phyloP scores from a whole-genome alignment of 2,888 invertebrate species.

The Chrysolina haemoptera region DNA sequence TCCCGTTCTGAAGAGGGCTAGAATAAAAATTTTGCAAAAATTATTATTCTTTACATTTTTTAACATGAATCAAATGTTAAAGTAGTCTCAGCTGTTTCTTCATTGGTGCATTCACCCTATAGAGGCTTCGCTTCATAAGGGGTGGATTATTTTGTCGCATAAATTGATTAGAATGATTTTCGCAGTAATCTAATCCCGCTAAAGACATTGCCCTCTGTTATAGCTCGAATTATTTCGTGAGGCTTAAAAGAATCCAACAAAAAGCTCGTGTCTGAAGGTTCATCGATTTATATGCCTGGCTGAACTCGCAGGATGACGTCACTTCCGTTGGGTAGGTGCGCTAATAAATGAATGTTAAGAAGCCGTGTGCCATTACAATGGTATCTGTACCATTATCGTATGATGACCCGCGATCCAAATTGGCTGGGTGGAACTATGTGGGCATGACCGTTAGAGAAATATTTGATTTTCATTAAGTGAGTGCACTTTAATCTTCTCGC shows the following conservation, averaged over 20 bases:
- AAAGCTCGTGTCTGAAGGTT: background rate
- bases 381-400: slow-evolving; percentile 28
- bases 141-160: background rate
- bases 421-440: slow-evolving; percentile 11
- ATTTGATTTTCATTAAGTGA: background rate
- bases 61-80: too few species aligned
- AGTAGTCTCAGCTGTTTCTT: too few species aligned
- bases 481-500: too few species aligned
- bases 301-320: slow-evolving; percentile 9
- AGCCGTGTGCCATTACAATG: slow-evolving; percentile 19
- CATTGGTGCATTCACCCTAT: too few species aligned
- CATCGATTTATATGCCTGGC: slow-evolving; percentile 24
- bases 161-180: too few species aligned
- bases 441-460: slow-evolving; percentile 12
- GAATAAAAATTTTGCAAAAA: too few species aligned
- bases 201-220: background rate
- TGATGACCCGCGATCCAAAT: slow-evolving; percentile 20
- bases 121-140: background rate
- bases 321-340: slow-evolving; percentile 27
- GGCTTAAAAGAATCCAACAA: slow-evolving; percentile 13
- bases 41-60: too few species aligned
- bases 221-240: background rate
- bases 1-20: too few species aligned
- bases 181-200: too few species aligned
- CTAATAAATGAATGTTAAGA: slow-evolving; percentile 23